These are phyloP conservation scores for Dioctria linearis DNA, from an alignment of 2,888 invertebrate genomes.

Conservation along the genomic window DNA sequence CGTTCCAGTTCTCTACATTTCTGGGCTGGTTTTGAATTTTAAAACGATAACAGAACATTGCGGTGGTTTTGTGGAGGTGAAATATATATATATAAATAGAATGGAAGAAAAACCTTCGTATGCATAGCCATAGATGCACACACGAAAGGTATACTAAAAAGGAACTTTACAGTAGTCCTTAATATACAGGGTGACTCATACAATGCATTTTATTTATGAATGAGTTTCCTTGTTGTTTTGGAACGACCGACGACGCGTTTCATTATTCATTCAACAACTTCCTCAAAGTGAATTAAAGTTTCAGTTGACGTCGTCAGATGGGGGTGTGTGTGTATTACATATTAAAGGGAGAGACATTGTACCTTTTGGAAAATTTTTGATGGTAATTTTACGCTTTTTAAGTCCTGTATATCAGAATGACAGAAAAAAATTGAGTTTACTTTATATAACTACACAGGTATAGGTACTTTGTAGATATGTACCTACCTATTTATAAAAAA, in stretches of 20 bases:
- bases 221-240: slow-evolving; percentile 8
- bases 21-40: not conserved
- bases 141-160: not conserved
- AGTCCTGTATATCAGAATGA: not conserved
- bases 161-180: not conserved
- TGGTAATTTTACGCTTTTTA: slow-evolving; percentile 1
- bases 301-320: not conserved
- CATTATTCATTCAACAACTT: slow-evolving; percentile 30
- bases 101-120: not conserved
- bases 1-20: slow-evolving; percentile 46
- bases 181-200: slow-evolving; percentile 29
- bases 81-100: not conserved
- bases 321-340: slow-evolving; percentile 1
- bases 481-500: too few relatives aligned
- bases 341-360: not conserved
- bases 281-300: slow-evolving; percentile 25
- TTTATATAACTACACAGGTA: too few relatives aligned
- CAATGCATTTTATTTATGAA: slow-evolving; percentile 40
- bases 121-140: not conserved
- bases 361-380: not conserved
- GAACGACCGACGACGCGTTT: not conserved
- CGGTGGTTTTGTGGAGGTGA: not conserved
- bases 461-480: too few relatives aligned
- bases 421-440: not conserved
- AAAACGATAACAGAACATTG: not conserved